A percentile compares a stretch with the other conserved stretches of the same genome.
These are phyloP conservation scores for Bombus waltoni DNA, from an alignment of 1,140 invertebrate species.

Conservation along the genomic window DNA sequence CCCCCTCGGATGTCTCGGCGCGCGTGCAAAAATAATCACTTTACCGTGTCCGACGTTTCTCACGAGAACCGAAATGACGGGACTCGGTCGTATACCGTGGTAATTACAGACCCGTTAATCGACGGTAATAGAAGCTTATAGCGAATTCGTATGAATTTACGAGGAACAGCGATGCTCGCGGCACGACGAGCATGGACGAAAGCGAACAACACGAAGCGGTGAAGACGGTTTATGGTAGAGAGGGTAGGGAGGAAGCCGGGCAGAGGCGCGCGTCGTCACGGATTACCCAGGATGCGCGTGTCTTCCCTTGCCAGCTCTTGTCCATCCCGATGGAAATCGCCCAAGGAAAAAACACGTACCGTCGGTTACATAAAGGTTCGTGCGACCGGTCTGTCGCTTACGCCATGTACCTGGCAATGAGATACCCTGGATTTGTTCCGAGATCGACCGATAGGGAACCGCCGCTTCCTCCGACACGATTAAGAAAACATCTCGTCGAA, in stretches of 20 bases:
- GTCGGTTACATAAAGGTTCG: slow-evolving; percentile 71
- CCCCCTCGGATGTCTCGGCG: too few relatives aligned
- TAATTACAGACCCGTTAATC: slow-evolving; percentile 36
- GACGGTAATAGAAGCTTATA: slow-evolving; percentile 37
- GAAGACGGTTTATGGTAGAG: slow-evolving; percentile 25
- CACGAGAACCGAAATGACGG: too few relatives aligned
- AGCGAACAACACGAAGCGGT: not conserved
- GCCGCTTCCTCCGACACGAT: slow-evolving; percentile 47
- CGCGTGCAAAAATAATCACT: too few relatives aligned
- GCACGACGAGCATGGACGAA: not conserved
- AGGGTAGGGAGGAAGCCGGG: slow-evolving; percentile 36
- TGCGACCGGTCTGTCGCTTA: slow-evolving; percentile 63
- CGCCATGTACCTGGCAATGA: slow-evolving; percentile 50
- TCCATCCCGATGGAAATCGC: slow-evolving; percentile 67
- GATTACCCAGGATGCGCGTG: slow-evolving; percentile 80
- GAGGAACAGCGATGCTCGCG: not conserved
- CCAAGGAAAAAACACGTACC: slow-evolving; percentile 73
- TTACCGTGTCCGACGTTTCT: too few relatives aligned
- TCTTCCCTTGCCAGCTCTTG: slow-evolving; percentile 72
- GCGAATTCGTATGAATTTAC: slow-evolving; percentile 32
- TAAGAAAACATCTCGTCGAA: slow-evolving; percentile 21
- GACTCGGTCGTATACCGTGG: not conserved
- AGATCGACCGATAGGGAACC: slow-evolving; percentile 57
- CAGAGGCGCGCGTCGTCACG: slow-evolving; percentile 78
- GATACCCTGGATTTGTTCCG: slow-evolving; percentile 45